Percentiles rank a stretch among this genome's conserved stretches.
These are phyloP conservation scores for Acleris sparsana DNA, from an alignment of 2,888 invertebrate species.

Conservation along the genomic window DNA sequence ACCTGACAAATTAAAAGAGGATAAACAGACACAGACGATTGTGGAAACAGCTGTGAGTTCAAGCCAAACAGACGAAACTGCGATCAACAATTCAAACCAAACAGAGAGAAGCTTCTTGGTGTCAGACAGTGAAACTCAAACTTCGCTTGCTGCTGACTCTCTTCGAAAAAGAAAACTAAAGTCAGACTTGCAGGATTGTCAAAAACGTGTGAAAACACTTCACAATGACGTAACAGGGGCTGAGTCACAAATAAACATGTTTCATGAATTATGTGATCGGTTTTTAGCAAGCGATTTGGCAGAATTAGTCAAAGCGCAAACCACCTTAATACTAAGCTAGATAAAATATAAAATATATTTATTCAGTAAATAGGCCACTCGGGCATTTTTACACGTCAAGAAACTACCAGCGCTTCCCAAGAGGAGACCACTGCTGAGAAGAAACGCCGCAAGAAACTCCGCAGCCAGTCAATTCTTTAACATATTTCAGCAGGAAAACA, in stretches of 20 bases:
- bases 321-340: background rate
- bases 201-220: background rate
- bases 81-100: background rate
- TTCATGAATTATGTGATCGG: conserved; percentile 12
- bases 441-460: too few relatives aligned
- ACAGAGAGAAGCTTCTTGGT: background rate
- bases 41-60: background rate
- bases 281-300: conserved; percentile 5
- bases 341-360: too few relatives aligned
- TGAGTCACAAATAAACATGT: conserved; percentile 5
- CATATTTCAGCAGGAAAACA: too few relatives aligned
- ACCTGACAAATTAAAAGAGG: background rate
- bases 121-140: background rate
- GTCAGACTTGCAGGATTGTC: background rate
- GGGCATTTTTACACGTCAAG: too few relatives aligned
- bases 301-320: conserved; percentile 17
- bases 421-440: too few relatives aligned
- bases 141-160: background rate
- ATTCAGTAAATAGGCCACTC: too few relatives aligned
- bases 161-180: background rate
- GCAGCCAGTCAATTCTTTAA: too few relatives aligned
- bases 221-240: too few relatives aligned
- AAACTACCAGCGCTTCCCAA: too few relatives aligned
- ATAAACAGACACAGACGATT: background rate
- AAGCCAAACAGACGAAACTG: background rate